These are phyloP conservation scores for Pachycephala philippinensis DNA, from an alignment of 2,113 vertebrate genomes.

Conservation along the genomic window DNA sequence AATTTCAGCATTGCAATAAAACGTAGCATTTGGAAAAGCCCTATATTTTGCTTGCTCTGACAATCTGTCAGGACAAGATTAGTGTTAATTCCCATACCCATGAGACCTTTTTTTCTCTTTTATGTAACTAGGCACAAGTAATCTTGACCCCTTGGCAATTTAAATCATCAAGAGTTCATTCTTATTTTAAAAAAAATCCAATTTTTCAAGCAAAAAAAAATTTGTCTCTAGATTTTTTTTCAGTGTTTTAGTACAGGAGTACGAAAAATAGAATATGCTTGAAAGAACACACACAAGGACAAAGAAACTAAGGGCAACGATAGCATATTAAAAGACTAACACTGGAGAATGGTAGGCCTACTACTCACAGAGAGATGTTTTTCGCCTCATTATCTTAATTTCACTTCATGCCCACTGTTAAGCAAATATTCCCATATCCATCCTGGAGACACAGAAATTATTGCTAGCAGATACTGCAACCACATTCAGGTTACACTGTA, in stretches of 20 bases:
- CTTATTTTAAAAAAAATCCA: background rate
- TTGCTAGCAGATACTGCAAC: background rate
- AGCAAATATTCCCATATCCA: background rate
- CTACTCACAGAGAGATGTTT: background rate
- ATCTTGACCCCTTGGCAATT: background rate
- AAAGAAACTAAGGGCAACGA: background rate
- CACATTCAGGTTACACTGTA: background rate
- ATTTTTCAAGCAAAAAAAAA: background rate
- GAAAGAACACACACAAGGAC: background rate
- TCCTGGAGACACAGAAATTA: background rate
- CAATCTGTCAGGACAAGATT: slow-evolving; percentile 26
- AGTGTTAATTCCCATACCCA: slow-evolving; percentile 10
- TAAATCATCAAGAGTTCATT: background rate
- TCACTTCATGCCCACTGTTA: background rate
- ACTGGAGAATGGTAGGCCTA: background rate
- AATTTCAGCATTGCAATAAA: background rate
- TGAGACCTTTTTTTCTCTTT: background rate
- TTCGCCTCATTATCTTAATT: background rate
- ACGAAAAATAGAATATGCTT: background rate
- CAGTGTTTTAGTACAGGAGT: background rate
- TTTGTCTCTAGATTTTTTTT: background rate
- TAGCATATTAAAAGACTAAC: background rate
- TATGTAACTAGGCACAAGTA: slow-evolving; percentile 14
- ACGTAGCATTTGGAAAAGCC: background rate
- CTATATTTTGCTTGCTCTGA: background rate